A percentile compares a stretch with the other conserved stretches of the same genome.
phyloP scores from a whole-genome alignment of 2,113 vertebrate species.

The Mormyrus iriodes region DNA sequence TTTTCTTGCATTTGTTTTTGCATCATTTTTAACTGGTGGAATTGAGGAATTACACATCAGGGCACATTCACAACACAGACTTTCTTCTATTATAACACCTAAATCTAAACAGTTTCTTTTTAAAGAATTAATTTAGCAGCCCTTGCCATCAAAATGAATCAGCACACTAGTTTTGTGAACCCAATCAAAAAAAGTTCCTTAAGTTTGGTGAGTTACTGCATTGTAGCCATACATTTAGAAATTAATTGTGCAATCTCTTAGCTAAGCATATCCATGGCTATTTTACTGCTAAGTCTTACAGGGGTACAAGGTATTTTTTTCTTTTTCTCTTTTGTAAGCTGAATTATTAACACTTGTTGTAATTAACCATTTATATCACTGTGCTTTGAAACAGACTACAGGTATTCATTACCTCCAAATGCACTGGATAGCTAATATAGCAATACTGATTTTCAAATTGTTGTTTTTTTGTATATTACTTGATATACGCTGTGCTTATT shows the following conservation, averaged over 20 bases:
- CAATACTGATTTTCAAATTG: not conserved
- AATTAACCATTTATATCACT: not conserved
- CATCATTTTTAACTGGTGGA: not conserved
- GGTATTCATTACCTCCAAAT: not conserved
- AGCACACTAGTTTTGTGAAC: not conserved
- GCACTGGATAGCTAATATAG: not conserved
- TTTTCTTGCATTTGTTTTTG: not conserved
- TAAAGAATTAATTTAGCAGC: not conserved
- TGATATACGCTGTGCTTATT: not conserved
- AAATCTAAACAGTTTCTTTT: not conserved
- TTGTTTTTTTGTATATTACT: not conserved
- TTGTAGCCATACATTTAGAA: not conserved
- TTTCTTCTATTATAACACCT: not conserved
- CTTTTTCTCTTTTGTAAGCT: not conserved
- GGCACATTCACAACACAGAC: not conserved
- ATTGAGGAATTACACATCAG: not conserved
- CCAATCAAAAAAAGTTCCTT: not conserved
- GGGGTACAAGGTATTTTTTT: not conserved
- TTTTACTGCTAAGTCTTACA: not conserved
- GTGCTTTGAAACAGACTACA: not conserved
- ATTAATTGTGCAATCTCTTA: not conserved
- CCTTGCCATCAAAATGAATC: not conserved
- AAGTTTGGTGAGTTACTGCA: not conserved
- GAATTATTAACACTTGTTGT: not conserved
- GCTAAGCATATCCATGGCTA: constrained; percentile 22